Evolutionary conservation across 2,113 vertebrate species (phyloP).

Genomic region (Azemiops feae): DNA sequence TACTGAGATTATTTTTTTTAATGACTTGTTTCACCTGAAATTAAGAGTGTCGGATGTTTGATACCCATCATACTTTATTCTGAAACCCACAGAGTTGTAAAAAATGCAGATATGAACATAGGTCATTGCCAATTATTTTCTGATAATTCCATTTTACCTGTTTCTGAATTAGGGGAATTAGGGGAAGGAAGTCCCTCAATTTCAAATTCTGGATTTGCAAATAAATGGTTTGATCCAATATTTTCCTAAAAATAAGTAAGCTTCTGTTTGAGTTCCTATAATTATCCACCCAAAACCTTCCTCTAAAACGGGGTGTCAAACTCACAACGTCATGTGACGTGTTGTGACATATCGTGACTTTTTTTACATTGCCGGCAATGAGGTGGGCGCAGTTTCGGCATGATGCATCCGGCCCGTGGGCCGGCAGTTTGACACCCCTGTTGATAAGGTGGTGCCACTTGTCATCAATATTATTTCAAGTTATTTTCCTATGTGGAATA

Average conservation of each 20-base stretch:
- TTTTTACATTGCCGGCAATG: no score
- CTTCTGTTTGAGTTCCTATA: background rate
- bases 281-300: background rate
- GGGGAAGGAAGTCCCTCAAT: no score
- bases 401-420: no score
- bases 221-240: no score
- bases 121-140: background rate
- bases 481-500: background rate
- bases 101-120: background rate
- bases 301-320: background rate
- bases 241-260: background rate
- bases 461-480: background rate
- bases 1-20: background rate
- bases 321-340: no score
- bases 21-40: background rate
- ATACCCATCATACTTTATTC: background rate
- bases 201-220: no score
- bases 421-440: background rate
- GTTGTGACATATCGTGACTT: no score
- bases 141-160: background rate
- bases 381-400: no score
- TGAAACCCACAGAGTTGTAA: background rate
- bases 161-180: background rate
- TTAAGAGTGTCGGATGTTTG: background rate
- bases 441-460: background rate